Evolutionary conservation across 2,797 vertebrate species (phyloP).

Genomic region (Scolopax rusticola): DNA sequence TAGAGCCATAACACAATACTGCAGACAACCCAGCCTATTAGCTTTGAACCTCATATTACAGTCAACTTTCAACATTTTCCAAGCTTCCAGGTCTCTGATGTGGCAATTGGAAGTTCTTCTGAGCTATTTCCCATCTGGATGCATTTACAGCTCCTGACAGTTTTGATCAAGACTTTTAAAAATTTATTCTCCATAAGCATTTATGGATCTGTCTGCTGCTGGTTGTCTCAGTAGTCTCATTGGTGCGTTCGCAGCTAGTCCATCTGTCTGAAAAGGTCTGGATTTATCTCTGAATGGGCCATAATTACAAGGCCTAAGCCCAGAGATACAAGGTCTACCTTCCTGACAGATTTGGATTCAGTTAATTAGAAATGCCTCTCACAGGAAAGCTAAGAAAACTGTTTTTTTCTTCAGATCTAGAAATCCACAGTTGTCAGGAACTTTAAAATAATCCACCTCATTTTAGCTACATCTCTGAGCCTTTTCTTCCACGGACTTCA

Average conservation of each 20-base stretch:
- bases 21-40: conserved; percentile 14
- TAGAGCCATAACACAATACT: neutral
- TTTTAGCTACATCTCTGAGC: neutral
- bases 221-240: neutral
- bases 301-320: neutral
- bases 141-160: conserved; percentile 21
- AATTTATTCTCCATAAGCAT: neutral
- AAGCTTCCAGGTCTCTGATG: conserved; percentile 49
- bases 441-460: neutral
- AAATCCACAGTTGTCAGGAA: neutral
- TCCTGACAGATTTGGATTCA: neutral
- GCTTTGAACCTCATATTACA: conserved; percentile 50
- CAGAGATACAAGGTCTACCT: neutral
- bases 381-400: neutral
- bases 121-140: conserved; percentile 37
- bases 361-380: neutral
- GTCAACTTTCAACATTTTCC: conserved; percentile 61
- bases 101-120: conserved; percentile 30
- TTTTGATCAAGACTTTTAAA: conserved; percentile 20
- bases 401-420: neutral
- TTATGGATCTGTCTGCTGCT: neutral
- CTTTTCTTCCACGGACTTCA: neutral
- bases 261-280: neutral
- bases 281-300: neutral
- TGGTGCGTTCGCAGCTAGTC: neutral